Evolutionary conservation across 2,113 vertebrate genomes (phyloP).

Genomic region (Engystomops pustulosus): DNA sequence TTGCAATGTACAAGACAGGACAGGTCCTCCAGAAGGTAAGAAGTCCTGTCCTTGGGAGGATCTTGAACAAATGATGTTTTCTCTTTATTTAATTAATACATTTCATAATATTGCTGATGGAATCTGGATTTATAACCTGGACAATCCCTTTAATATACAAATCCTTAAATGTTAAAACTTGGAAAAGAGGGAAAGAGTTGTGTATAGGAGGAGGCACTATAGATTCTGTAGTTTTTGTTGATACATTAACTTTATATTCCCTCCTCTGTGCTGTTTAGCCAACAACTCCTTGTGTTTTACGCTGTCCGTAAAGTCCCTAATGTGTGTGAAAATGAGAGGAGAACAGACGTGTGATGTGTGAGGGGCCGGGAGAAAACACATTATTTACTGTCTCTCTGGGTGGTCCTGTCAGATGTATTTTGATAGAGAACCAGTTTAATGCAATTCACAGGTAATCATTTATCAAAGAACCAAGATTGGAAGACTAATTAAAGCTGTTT

Average conservation of each 20-base stretch:
- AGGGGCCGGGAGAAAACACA: neutral
- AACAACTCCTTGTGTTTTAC: neutral
- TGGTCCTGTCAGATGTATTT: conserved; percentile 36
- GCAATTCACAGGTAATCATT: conserved; percentile 48
- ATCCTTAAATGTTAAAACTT: too few relatives aligned
- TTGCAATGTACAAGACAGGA: too few relatives aligned
- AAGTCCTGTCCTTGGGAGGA: too few relatives aligned
- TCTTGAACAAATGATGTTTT: too few relatives aligned
- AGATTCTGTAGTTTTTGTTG: neutral
- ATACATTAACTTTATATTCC: neutral
- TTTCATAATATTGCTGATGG: too few relatives aligned
- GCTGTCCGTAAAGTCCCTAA: neutral
- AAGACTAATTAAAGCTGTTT: conserved; percentile 48
- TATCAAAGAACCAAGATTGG: conserved; percentile 29
- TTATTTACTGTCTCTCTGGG: conserved; percentile 35
- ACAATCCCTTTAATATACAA: too few relatives aligned
- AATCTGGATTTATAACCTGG: too few relatives aligned
- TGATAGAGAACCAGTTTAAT: conserved; percentile 42
- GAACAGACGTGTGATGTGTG: neutral
- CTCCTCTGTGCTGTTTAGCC: neutral
- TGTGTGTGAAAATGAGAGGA: neutral
- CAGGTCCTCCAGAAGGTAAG: too few relatives aligned
- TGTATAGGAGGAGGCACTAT: too few relatives aligned
- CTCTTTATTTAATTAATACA: too few relatives aligned
- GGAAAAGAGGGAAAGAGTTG: too few relatives aligned